Evolutionary conservation across 2,888 invertebrate genomes (phyloP).

Genomic region (Sarcophaga subvicina): DNA sequence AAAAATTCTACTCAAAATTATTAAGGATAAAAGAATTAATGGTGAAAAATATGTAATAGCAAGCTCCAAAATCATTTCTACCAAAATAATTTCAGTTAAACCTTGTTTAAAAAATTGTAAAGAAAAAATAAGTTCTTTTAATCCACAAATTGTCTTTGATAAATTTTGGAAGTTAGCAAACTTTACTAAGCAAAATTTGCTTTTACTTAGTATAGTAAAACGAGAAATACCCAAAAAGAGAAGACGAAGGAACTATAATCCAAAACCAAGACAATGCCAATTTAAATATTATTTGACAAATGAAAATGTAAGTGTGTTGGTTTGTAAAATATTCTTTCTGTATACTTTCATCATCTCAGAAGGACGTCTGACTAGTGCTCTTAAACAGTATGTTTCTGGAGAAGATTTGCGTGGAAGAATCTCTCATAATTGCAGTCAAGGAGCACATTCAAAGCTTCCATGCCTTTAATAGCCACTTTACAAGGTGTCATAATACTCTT

Average conservation of each 20-base stretch:
- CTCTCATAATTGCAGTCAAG: slow-evolving; percentile 26
- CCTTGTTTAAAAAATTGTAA: no score
- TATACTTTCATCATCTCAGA: slow-evolving; percentile 42
- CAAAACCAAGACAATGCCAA: no score
- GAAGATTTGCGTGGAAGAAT: slow-evolving; percentile 27
- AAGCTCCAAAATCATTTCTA: no score
- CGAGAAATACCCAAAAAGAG: no score
- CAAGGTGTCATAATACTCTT: slow-evolving; percentile 1
- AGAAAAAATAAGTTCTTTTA: slow-evolving; percentile 24
- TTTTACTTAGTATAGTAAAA: no score
- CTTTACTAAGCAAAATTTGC: no score
- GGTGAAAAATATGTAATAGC: no score
- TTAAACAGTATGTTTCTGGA: slow-evolving; percentile 23
- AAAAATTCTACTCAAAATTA: no score
- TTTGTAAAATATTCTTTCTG: slow-evolving; percentile 38
- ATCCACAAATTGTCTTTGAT: neutral
- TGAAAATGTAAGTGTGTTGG: slow-evolving; percentile 35
- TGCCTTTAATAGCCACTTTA: slow-evolving; percentile 14
- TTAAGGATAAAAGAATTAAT: no score
- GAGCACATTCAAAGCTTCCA: slow-evolving; percentile 21
- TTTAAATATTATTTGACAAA: neutral
- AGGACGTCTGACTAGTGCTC: slow-evolving; percentile 35
- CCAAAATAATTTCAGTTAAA: no score
- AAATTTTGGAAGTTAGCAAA: no score
- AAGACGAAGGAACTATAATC: no score